These are phyloP conservation scores for Mustela nigripes DNA, from an alignment of 2,113 vertebrate species.

Conservation along the genomic window DNA sequence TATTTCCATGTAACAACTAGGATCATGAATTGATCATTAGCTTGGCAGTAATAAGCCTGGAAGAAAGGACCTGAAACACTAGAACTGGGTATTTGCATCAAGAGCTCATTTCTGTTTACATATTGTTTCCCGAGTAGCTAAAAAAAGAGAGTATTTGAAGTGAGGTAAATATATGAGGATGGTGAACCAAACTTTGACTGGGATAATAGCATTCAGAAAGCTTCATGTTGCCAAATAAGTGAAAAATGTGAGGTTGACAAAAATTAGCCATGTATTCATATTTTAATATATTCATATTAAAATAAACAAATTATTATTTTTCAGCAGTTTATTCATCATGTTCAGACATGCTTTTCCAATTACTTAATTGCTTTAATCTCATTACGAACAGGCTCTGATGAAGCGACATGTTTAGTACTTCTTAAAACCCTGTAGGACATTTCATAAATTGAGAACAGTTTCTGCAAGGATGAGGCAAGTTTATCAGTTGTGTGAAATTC, in stretches of 20 bases:
- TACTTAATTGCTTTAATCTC: slow-evolving; percentile 39
- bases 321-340: background rate
- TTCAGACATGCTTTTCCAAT: slow-evolving; percentile 24
- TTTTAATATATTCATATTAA: slow-evolving; percentile 43
- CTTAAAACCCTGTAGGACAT: background rate
- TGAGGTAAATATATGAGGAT: background rate
- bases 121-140: background rate
- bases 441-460: slow-evolving; percentile 33
- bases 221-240: background rate
- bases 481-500: background rate
- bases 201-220: background rate
- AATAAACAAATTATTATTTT: background rate
- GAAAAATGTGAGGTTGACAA: background rate
- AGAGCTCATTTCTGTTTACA: background rate
- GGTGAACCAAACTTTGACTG: background rate
- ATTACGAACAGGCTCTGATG: background rate
- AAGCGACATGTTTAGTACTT: background rate
- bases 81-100: background rate
- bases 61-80: background rate
- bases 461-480: background rate
- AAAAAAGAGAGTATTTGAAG: background rate
- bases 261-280: background rate
- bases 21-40: background rate
- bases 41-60: background rate
- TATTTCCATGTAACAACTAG: background rate